Conservation (phyloP, 2,113 vertebrate species). For the Actenoides lindsayi region DNA sequence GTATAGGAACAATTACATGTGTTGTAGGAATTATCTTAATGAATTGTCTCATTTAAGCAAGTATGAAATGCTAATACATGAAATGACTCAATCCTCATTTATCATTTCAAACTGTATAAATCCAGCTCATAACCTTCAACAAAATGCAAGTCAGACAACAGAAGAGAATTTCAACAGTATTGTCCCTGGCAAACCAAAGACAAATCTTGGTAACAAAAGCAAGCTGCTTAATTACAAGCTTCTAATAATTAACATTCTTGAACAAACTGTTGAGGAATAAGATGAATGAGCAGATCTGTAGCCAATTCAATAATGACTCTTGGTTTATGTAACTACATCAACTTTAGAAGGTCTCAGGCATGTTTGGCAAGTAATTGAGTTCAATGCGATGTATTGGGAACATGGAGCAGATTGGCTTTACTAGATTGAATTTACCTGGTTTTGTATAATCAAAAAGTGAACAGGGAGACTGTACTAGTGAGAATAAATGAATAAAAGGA, state of each 20-base stretch:
- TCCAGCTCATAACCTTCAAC: not conserved
- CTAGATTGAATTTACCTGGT: not conserved
- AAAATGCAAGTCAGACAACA: not conserved
- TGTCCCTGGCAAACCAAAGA: not conserved
- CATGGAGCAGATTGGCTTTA: not conserved
- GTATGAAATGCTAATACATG: not conserved
- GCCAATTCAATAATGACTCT: not conserved
- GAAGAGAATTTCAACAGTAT: not conserved
- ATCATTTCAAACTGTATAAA: not conserved
- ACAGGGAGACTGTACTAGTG: not conserved
- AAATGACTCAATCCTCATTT: not conserved
- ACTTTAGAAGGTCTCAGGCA: not conserved
- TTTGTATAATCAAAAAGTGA: not conserved
- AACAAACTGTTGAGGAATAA: not conserved
- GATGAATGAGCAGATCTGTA: not conserved
- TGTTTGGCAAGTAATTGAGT: not conserved
- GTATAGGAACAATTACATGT: not conserved
- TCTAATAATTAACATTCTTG: conserved; percentile 18
- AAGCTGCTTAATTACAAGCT: not conserved
- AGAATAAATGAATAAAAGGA: not conserved
- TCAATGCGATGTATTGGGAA: not conserved
- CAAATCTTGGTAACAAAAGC: not conserved
- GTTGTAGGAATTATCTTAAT: not conserved
- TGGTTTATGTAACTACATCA: conserved; percentile 9
- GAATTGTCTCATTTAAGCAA: not conserved